Evolutionary conservation across 92 coral and sea anemone genomes (phyloP), one percentile per base, ranked within the genome.

Genomic region (Desmophyllum pertusum): DNA sequence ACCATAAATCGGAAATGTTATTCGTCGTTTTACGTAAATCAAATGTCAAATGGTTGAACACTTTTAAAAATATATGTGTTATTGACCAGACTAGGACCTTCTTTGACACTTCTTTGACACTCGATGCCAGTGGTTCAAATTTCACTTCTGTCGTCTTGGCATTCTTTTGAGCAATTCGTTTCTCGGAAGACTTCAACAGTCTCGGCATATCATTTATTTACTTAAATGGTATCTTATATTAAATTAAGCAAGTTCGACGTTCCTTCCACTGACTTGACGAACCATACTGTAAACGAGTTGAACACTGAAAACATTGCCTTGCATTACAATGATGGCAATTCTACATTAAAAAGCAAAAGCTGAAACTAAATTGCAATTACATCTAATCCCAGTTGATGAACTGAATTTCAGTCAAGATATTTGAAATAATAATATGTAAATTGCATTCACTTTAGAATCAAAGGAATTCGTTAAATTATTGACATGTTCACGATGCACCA

Each of bases 121-220:
- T 75, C 45, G 4, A 75, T 23, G 35, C 10, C 0, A 40, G 2
- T 6, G 29, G 81, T 7, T 77, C 81, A 77, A n/a, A 77, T 27
- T 61, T 57, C n/a, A 57, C n/a, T 17, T 27, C 70, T 1, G 2
- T 76, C 2, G 33, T 25, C 36, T 38, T 77, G 52, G 30, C 31
- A 35, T 59, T 77, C 70, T 59, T 61, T 59, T 10, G 14, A 57
- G 39, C 10, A 25, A 11, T 59, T 33, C 18, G 11, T 77, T 77
- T 77, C 70, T 40, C 29, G 39, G 81, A 77, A 77, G 51, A 59
- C 43, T 18, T 19, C n/a, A 45, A 48, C 21, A 31, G 2, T 77
- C 81, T 77, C 81, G 38, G 81, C 59, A 77, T 59, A 13, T 38
- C 31, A 3, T 13, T 59, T 50, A 52, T 75, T 27, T 6, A 18